These are phyloP conservation scores for Diarsia rubi DNA, from an alignment of 2,888 invertebrate genomes.

Conservation along the genomic window DNA sequence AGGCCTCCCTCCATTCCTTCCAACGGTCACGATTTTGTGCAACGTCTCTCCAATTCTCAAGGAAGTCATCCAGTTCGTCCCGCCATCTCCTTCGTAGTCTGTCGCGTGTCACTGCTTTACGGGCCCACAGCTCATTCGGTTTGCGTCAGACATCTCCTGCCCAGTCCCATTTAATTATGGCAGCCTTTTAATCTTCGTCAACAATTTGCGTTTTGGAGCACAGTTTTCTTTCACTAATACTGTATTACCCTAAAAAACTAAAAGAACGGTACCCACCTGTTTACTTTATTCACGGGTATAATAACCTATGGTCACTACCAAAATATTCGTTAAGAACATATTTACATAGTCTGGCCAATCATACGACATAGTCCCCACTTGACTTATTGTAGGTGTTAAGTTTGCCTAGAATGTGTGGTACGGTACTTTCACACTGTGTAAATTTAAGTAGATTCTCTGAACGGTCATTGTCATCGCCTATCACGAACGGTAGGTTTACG, in stretches of 20 bases:
- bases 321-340: background rate
- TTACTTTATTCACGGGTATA: constrained; percentile 1
- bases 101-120: too few species aligned
- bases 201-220: too few species aligned
- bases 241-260: background rate
- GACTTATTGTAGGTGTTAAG: background rate
- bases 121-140: too few species aligned
- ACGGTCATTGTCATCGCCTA: background rate
- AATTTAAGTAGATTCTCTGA: background rate
- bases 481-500: background rate
- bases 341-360: background rate
- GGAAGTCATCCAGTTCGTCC: too few species aligned
- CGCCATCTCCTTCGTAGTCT: too few species aligned
- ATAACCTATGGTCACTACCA: background rate
- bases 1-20: too few species aligned
- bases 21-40: too few species aligned
- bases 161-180: too few species aligned
- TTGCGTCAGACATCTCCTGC: too few species aligned
- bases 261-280: background rate
- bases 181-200: too few species aligned
- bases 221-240: too few species aligned
- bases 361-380: constrained; percentile 15
- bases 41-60: too few species aligned
- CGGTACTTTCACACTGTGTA: background rate
- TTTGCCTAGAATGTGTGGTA: constrained; percentile 7